Evolutionary conservation across 2,888 invertebrate genomes (phyloP).

Genomic region (Clusia tigrina): DNA sequence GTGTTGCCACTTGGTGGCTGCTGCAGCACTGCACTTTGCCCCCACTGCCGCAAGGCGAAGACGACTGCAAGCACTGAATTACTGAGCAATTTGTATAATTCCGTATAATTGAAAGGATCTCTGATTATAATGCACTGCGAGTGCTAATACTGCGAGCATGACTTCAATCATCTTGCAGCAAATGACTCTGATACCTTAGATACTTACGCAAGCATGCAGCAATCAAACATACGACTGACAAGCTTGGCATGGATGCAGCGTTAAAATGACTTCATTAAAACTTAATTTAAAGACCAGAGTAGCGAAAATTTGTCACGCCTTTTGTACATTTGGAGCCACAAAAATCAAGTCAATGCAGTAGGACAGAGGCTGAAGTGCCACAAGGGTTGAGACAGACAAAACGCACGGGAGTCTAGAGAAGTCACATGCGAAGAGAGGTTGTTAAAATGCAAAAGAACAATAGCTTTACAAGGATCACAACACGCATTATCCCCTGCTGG

Average conservation of each 20-base stretch:
- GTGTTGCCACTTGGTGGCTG: too few species aligned
- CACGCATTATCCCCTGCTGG: too few species aligned
- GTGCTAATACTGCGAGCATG: conserved; percentile 18
- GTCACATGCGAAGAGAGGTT: too few species aligned
- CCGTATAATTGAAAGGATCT: conserved; percentile 41
- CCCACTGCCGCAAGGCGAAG: conserved; percentile 1
- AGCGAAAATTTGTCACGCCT: conserved; percentile 20
- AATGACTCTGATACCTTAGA: too few species aligned
- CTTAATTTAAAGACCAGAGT: background rate
- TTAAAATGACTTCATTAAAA: conserved; percentile 28
- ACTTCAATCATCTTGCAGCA: too few species aligned
- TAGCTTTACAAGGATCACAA: too few species aligned
- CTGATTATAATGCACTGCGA: conserved; percentile 26
- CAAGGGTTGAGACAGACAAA: background rate
- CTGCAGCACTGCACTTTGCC: conserved; percentile 24
- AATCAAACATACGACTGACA: too few species aligned
- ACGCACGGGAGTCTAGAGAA: background rate
- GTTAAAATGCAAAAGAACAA: too few species aligned
- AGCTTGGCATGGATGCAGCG: conserved; percentile 28
- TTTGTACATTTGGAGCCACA: conserved; percentile 16
- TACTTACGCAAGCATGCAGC: too few species aligned
- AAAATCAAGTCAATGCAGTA: conserved; percentile 20
- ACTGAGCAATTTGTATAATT: conserved; percentile 38
- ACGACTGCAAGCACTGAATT: conserved; percentile 23
- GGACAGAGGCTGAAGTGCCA: conserved; percentile 8